phyloP scores from a whole-genome alignment of 1,140 invertebrate species.

The Pseudomyrmex sp. region DNA sequence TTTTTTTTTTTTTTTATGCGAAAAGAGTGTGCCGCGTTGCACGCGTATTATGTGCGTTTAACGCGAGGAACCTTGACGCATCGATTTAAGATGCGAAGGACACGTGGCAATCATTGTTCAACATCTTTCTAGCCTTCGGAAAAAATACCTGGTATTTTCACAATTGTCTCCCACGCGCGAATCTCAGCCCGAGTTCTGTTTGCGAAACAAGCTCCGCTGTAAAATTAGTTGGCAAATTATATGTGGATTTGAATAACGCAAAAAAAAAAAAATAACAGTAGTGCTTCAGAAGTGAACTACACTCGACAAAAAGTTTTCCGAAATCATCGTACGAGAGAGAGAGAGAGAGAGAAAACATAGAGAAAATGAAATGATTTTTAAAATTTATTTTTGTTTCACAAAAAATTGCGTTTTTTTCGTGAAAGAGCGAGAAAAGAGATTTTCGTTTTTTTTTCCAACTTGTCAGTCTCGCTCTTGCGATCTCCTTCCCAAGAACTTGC shows the following conservation, averaged over 20 bases:
- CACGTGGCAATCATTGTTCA: constrained; percentile 22
- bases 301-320: background rate
- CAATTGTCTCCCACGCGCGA: background rate
- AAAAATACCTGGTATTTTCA: background rate
- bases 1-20: background rate
- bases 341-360: too few species aligned
- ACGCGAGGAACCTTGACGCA: constrained; percentile 10
- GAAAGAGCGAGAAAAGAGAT: too few species aligned
- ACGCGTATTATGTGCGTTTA: background rate
- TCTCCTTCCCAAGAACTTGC: too few species aligned
- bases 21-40: too few species aligned
- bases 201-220: too few species aligned
- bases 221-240: constrained; percentile 13
- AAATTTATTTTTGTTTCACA: too few species aligned
- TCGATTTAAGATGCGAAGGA: constrained; percentile 37
- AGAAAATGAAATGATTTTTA: background rate
- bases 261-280: background rate
- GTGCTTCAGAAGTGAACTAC: background rate
- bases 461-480: too few species aligned
- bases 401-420: too few species aligned
- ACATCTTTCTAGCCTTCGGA: constrained; percentile 14
- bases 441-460: too few species aligned
- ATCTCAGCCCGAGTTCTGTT: background rate
- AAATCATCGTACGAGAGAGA: background rate
- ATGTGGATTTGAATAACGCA: background rate